Conservation (phyloP, 1,140 invertebrate species). For the Meloidogyne chitwoodi region DNA sequence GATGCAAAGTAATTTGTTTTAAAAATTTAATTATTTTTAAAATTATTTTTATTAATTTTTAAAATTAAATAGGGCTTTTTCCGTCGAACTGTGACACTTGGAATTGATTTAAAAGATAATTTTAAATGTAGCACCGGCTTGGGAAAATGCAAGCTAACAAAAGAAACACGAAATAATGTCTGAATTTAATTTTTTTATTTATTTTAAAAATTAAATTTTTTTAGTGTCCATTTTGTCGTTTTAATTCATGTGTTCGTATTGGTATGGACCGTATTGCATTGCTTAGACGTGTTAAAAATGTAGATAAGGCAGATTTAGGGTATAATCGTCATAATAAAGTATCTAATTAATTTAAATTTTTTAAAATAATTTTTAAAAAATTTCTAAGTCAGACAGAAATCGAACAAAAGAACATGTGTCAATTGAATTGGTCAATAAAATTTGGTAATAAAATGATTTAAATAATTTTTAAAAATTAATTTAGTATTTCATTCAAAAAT, state of each 20-base stretch:
- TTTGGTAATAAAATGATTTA: background rate
- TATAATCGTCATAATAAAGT: background rate
- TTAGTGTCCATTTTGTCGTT: background rate
- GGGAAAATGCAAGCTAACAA: background rate
- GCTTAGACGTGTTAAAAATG: background rate
- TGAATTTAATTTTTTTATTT: background rate
- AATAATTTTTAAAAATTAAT: too few species aligned
- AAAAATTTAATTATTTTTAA: too few species aligned
- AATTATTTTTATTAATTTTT: background rate
- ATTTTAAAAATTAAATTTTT: background rate
- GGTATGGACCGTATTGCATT: background rate
- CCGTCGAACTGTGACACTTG: background rate
- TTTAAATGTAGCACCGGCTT: background rate
- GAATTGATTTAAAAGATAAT: background rate
- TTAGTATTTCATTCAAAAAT: background rate
- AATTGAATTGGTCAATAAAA: background rate
- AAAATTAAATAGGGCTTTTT: background rate
- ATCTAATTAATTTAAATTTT: background rate
- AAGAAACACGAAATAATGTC: background rate
- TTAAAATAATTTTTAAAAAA: background rate
- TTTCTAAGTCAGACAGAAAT: background rate
- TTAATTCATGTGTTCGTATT: background rate
- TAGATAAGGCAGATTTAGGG: background rate
- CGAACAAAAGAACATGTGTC: background rate
- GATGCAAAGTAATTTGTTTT: background rate